Evolutionary conservation across 2,888 invertebrate species (phyloP), one percentile per base, ranked within the genome.

Genomic region (Ennomos erosarius): DNA sequence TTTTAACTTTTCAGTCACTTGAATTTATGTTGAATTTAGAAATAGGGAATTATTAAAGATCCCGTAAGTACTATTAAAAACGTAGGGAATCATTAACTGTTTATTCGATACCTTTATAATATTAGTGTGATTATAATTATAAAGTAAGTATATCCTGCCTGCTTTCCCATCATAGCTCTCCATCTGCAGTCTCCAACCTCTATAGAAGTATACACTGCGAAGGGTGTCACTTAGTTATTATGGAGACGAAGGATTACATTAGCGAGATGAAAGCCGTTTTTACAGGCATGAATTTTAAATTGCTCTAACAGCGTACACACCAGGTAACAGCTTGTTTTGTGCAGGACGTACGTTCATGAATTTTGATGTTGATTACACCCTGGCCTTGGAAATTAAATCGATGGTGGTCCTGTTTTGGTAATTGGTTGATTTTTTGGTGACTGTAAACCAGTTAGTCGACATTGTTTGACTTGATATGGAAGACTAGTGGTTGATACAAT

Each of bases 211-310:
- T 26, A 63, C 59, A 64, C 67, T 64, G 63, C 56, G 68, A 69
- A 68, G 72, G 75, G 72, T 73, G 79, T 78, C 76, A 81, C 81
- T 81, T 78, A 82, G 78, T 78, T 78, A 79, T 75, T 74, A 72
- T 69, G 58, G 64, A 71, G 70, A 69, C 70, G 74, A 78, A 74
- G 75, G 77, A 83, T 85, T 76, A 79, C 78, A 82, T 83, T 85
- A 86, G 71, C 75, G 77, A 80, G 84, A 85, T 85, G 82, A 85
- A 85, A 87, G 85, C 78, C 79, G 82, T 85, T 88, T 85, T 84
- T 81, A 82, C 79, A 82, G 79, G 76, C 82, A 79, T 84, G 81
- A 85, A 88, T 86, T 85, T 87, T 82, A 87, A 86, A 87, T 86
- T 85, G 76, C 76, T 70, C 82, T 78, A 76, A 72, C 78, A 68